A percentile compares a stretch with the other conserved stretches of the same genome.
Conservation (phyloP, 2,113 vertebrate species). For the Platichthys stellatus region DNA sequence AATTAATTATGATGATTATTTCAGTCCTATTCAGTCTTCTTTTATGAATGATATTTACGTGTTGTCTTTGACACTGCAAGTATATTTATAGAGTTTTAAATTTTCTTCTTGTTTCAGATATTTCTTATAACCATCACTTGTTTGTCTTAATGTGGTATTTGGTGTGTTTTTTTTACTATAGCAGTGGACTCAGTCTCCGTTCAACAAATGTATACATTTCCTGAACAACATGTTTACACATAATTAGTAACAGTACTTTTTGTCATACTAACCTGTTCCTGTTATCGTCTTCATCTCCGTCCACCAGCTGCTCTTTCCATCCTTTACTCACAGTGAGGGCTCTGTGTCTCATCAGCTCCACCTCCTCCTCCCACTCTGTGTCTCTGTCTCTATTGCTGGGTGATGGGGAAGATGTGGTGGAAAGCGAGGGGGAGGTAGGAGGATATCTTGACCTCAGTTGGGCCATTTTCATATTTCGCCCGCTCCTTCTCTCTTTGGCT, state of each 20-base stretch:
- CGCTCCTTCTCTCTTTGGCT: constrained; percentile 68
- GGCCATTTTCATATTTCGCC: constrained; percentile 8
- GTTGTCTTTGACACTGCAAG: no score
- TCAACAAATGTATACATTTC: neutral
- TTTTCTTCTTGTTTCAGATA: no score
- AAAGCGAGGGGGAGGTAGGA: constrained; percentile 39
- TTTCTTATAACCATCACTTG: no score
- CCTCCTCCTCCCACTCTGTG: constrained; percentile 62
- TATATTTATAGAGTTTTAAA: no score
- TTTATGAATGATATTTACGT: no score
- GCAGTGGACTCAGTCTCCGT: no score
- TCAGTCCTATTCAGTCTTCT: no score
- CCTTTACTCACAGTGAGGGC: constrained; percentile 52
- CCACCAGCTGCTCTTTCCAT: constrained; percentile 76
- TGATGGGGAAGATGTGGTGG: constrained; percentile 43
- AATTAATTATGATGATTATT: no score
- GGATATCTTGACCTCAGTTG: constrained; percentile 12
- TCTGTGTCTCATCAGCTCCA: constrained; percentile 47
- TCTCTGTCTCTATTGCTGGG: constrained; percentile 65
- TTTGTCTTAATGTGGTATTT: no score
- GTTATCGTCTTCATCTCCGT: constrained; percentile 70
- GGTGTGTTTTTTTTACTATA: no score
- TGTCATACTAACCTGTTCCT: constrained; percentile 70
- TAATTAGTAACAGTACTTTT: neutral
- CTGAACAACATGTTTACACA: neutral